phyloP scores from a whole-genome alignment of 2,113 vertebrate species.

The Cephalophus harveyi region DNA sequence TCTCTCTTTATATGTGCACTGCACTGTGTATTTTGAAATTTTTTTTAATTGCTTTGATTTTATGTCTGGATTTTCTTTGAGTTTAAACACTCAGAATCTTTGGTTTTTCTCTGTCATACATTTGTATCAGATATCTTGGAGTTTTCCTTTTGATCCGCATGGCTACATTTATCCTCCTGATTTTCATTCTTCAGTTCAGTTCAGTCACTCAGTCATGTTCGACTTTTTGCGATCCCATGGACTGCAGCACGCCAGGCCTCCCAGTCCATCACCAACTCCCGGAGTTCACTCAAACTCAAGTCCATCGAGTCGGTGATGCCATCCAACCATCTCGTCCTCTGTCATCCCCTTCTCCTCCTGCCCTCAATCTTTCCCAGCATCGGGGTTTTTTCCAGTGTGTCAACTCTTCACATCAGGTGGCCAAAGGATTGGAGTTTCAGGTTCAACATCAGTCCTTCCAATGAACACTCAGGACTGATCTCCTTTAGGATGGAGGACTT shows the following conservation, averaged over 20 bases:
- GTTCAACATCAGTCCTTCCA: no score
- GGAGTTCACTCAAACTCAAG: fast-evolving
- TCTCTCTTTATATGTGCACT: fast-evolving
- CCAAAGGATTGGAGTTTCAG: no score
- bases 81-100: conserved; percentile 51
- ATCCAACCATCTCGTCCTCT: neutral
- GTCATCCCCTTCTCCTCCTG: neutral
- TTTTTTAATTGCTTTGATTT: neutral
- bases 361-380: neutral
- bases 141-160: conserved; percentile 50
- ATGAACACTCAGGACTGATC: no score
- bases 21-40: neutral
- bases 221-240: neutral
- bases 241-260: neutral
- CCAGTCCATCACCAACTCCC: neutral
- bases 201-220: fast-evolving
- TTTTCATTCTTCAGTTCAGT: conserved; percentile 12
- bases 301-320: fast-evolving
- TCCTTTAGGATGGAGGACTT: neutral
- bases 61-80: conserved; percentile 10
- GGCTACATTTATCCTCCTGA: neutral
- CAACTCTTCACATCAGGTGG: no score
- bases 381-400: no score
- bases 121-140: conserved; percentile 30
- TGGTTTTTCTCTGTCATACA: conserved; percentile 46